Conservation (phyloP, 1,140 invertebrate species). For the Eumeta japonica region DNA sequence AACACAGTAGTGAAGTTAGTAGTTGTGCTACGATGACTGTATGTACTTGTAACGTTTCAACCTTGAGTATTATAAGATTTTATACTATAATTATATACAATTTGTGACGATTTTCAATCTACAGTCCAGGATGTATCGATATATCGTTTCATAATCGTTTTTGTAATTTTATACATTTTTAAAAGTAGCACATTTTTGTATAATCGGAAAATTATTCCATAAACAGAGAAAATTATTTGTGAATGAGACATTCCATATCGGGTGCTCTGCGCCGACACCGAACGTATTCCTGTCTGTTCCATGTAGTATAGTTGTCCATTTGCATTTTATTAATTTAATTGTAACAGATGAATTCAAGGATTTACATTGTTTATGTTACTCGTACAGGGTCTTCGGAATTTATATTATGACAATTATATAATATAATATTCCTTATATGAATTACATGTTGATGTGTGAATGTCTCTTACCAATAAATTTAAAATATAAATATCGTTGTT, state of each 20-base stretch:
- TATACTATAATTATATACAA: background rate
- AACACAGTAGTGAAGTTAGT: constrained; percentile 34
- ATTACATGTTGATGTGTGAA: constrained; percentile 56
- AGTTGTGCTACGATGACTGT: constrained; percentile 6
- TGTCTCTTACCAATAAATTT: constrained; percentile 59
- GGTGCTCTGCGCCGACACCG: constrained; percentile 6
- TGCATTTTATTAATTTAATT: background rate
- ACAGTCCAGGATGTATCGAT: no score
- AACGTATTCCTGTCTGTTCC: background rate
- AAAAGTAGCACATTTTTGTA: constrained; percentile 42
- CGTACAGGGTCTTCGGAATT: constrained; percentile 12
- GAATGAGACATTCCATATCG: constrained; percentile 56
- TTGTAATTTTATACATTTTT: constrained; percentile 58
- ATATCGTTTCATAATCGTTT: constrained; percentile 46
- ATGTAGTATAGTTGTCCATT: background rate
- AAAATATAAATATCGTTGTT: no score
- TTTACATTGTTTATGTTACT: background rate
- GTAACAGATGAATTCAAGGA: background rate
- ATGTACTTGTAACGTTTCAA: background rate
- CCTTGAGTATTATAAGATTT: background rate
- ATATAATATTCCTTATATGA: constrained; percentile 32
- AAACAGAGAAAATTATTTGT: constrained; percentile 35
- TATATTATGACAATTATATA: constrained; percentile 21
- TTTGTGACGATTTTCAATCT: background rate
- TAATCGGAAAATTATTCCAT: constrained; percentile 29